Percentiles rank a stretch among this genome's conserved stretches.
Evolutionary conservation across 37 sponge, comb jelly and placozoan species (phyloP).

Genomic region (Spongia lamella): DNA sequence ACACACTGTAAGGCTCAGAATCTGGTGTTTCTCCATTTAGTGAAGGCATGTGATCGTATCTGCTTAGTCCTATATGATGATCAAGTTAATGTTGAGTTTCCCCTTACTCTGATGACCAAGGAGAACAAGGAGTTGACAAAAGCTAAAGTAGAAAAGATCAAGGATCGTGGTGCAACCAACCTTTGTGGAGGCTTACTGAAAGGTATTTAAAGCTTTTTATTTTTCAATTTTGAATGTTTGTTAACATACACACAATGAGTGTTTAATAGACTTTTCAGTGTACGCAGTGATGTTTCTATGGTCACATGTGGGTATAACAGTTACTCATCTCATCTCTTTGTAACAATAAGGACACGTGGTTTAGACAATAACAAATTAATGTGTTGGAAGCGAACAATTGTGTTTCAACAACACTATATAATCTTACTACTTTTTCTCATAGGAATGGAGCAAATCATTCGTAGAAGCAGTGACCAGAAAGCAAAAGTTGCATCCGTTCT

Average conservation of each 20-base stretch:
- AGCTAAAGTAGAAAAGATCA: conserved; percentile 40
- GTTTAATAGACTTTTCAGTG: not conserved
- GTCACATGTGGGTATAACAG: no score
- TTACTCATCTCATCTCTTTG: no score
- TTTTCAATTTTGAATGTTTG: no score
- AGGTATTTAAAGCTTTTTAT: conserved; percentile 37
- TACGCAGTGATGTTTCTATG: not conserved
- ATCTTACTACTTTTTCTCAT: not conserved
- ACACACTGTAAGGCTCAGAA: no score
- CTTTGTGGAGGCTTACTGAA: conserved; percentile 84
- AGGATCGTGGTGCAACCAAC: conserved; percentile 69
- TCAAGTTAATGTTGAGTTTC: conserved; percentile 52
- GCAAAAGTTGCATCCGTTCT: conserved; percentile 87
- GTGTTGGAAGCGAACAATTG: no score
- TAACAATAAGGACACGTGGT: no score
- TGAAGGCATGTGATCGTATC: conserved; percentile 78
- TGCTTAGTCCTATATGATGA: conserved; percentile 81
- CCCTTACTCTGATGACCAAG: conserved; percentile 63
- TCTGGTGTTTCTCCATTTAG: no score
- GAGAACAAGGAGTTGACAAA: conserved; percentile 62
- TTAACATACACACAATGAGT: not conserved
- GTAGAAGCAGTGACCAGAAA: conserved; percentile 19
- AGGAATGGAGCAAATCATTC: conserved; percentile 64
- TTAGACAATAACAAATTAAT: no score
- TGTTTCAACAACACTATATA: no score